These are phyloP conservation scores for Apostichopus parvimensis DNA, from an alignment of 35 echinoderm and acorn worm species.

Conservation along the genomic window DNA sequence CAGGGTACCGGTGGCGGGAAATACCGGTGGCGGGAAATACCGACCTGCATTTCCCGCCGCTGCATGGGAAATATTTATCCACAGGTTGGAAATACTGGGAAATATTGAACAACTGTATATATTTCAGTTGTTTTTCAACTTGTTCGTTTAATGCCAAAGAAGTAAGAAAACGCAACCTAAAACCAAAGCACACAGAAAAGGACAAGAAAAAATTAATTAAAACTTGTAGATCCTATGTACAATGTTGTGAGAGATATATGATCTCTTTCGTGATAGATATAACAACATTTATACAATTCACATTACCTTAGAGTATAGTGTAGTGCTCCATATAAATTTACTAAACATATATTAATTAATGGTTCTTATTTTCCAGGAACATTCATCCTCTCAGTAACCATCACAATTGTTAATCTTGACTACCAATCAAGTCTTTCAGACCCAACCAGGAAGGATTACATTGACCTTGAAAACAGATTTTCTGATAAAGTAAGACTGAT, in stretches of 20 bases:
- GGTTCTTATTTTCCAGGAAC: background rate
- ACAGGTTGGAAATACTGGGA: too few relatives aligned
- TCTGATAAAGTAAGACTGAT: background rate
- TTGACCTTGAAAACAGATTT: background rate
- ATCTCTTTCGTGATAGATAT: background rate
- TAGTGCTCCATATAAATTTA: background rate
- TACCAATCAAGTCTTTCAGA: constrained; percentile 2
- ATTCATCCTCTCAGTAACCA: background rate
- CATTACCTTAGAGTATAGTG: background rate
- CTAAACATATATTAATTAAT: background rate
- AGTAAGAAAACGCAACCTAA: too few relatives aligned
- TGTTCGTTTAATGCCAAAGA: too few relatives aligned
- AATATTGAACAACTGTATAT: too few relatives aligned
- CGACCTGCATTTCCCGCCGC: too few relatives aligned
- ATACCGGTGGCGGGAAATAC: too few relatives aligned
- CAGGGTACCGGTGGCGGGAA: too few relatives aligned
- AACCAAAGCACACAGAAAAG: background rate
- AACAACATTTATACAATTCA: background rate
- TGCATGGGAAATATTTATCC: too few relatives aligned
- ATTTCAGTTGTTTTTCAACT: too few relatives aligned
- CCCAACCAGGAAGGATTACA: background rate
- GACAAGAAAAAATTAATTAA: background rate
- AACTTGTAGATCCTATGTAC: background rate
- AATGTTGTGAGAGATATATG: background rate
- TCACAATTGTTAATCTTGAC: constrained; percentile 22